Conservation (phyloP, 2,888 invertebrate species). For the Mythimna albipuncta region DNA sequence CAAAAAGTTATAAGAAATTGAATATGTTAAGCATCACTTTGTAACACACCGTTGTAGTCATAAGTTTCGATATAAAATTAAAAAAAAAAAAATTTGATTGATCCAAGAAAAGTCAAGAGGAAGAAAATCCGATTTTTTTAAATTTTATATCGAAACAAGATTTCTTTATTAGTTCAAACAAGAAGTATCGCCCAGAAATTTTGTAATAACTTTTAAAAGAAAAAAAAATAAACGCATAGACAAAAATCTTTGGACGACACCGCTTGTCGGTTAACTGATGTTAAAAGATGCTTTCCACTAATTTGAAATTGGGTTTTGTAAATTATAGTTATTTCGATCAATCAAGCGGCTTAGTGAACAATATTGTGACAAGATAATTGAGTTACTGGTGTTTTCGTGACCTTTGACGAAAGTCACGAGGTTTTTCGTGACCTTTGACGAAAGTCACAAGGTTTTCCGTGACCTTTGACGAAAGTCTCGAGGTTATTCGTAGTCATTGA, state of each 20-base stretch:
- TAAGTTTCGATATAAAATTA: neutral
- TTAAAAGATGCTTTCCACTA: constrained; percentile 5
- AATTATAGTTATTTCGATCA: constrained; percentile 38
- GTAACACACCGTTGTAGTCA: neutral
- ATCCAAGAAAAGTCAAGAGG: neutral
- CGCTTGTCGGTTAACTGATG: constrained; percentile 19
- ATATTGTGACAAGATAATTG: neutral
- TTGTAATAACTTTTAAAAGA: constrained; percentile 20
- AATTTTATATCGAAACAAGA: constrained; percentile 5
- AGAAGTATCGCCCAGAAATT: constrained; percentile 28
- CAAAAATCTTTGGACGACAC: constrained; percentile 44
- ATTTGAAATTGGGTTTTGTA: constrained; percentile 54
- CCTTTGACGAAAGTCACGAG: neutral
- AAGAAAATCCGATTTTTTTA: neutral
- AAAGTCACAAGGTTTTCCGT: neutral
- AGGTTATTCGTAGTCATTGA: too few relatives aligned
- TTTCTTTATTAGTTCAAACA: constrained; percentile 7
- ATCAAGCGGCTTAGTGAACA: constrained; percentile 11
- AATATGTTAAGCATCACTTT: constrained; percentile 7
- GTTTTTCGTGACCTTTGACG: neutral
- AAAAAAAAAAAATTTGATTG: neutral
- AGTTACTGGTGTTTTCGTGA: neutral
- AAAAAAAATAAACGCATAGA: constrained; percentile 18
- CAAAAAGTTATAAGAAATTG: constrained; percentile 49
- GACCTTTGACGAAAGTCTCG: neutral